These are phyloP conservation scores for Deilephila porcellus DNA, from an alignment of 2,888 invertebrate genomes.

Conservation along the genomic window DNA sequence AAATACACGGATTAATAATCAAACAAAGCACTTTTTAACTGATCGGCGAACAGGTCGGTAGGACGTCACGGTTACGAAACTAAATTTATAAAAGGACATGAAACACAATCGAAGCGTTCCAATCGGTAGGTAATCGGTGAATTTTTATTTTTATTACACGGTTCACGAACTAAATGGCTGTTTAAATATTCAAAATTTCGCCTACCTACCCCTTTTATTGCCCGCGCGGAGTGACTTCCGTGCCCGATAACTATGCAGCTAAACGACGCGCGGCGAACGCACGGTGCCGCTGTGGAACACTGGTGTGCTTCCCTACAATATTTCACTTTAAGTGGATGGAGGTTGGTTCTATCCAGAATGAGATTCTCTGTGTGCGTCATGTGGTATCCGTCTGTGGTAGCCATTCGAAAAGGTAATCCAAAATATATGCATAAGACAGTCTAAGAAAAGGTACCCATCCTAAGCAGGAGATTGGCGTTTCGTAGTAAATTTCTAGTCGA, in stretches of 20 bases:
- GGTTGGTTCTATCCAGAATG: too few species aligned
- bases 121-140: constrained; percentile 58
- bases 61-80: not conserved
- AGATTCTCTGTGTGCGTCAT: too few species aligned
- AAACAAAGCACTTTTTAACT: not conserved
- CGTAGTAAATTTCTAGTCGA: too few species aligned
- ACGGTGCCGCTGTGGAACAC: not conserved
- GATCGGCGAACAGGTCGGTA: not conserved
- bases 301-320: not conserved
- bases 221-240: constrained; percentile 54
- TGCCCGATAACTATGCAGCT: constrained; percentile 41
- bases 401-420: too few species aligned
- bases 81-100: constrained; percentile 53
- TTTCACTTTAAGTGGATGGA: not conserved
- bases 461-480: too few species aligned
- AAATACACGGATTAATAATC: too few species aligned
- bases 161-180: constrained; percentile 47
- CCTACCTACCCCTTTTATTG: constrained; percentile 70
- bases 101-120: constrained; percentile 57
- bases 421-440: too few species aligned
- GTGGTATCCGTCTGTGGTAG: too few species aligned
- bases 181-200: constrained; percentile 73
- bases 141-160: constrained; percentile 62
- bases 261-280: constrained; percentile 7
- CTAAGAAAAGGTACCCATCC: too few species aligned